A percentile compares a stretch with the other conserved stretches of the same genome.
Evolutionary conservation across 2,888 invertebrate species (phyloP).

Genomic region (Urechis unicinctus): DNA sequence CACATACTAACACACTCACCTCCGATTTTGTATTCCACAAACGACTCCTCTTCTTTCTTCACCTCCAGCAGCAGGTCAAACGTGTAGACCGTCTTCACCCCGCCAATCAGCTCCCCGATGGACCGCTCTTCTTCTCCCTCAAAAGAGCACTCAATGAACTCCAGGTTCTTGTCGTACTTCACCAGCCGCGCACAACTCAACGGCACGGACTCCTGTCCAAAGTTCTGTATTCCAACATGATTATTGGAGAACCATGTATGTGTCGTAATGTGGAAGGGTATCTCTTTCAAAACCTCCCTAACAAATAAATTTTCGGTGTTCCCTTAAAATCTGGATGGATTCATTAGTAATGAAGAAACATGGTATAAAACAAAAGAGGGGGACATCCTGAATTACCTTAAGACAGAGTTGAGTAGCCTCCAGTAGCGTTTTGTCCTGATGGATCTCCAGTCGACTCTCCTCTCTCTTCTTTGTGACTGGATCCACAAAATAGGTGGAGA

Average conservation of each 20-base stretch:
- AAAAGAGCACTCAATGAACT: conserved; percentile 54
- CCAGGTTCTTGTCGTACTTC: conserved; percentile 61
- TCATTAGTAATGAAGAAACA: no score
- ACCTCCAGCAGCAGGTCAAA: conserved; percentile 65
- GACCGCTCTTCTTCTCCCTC: conserved; percentile 30
- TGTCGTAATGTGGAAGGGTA: no score
- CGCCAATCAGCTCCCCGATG: conserved; percentile 53
- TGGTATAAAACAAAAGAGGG: background rate
- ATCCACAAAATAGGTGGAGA: conserved; percentile 63
- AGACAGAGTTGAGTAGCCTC: conserved; percentile 60
- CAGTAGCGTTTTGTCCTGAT: conserved; percentile 58
- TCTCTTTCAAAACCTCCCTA: no score
- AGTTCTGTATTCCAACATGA: no score
- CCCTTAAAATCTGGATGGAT: no score
- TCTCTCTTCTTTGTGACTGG: conserved; percentile 56
- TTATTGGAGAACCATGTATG: no score
- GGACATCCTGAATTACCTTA: conserved; percentile 43
- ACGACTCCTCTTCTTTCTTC: conserved; percentile 58
- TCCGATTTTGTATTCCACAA: conserved; percentile 61
- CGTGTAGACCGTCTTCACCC: conserved; percentile 52
- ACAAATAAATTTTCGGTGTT: no score
- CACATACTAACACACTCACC: no score
- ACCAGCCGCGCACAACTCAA: conserved; percentile 68
- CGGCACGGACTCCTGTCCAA: conserved; percentile 56
- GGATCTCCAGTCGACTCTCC: conserved; percentile 58